Evolutionary conservation across 2,797 vertebrate genomes (phyloP).

Genomic region (Toxotes lorentzi): DNA sequence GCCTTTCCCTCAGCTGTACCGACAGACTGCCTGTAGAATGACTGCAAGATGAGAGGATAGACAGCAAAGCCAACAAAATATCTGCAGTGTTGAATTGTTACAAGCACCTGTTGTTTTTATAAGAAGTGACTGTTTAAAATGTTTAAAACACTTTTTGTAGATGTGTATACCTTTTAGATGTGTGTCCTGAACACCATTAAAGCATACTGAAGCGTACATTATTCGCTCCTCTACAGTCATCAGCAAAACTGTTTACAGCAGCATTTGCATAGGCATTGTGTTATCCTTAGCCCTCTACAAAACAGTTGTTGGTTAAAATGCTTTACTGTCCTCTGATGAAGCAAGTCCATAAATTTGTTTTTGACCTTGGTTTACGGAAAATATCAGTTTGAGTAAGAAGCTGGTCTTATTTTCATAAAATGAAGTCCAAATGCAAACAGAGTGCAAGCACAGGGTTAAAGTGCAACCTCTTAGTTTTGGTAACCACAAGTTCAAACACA

Average conservation of each 20-base stretch:
- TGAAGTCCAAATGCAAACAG: background rate
- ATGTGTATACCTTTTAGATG: background rate
- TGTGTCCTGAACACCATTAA: slow-evolving; percentile 8
- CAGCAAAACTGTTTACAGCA: background rate
- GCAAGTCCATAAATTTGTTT: background rate
- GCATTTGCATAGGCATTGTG: background rate
- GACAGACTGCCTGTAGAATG: slow-evolving; percentile 86
- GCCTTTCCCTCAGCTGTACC: slow-evolving; percentile 89
- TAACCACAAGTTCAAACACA: slow-evolving; percentile 2
- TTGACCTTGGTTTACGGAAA: background rate
- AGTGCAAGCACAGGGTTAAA: background rate
- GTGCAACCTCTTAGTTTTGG: background rate
- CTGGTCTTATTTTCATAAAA: background rate
- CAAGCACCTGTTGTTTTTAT: slow-evolving; percentile 11
- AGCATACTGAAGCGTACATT: background rate
- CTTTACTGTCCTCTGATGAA: background rate
- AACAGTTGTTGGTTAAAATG: background rate
- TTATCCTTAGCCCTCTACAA: background rate
- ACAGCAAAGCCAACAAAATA: slow-evolving; percentile 26
- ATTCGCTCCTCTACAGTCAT: background rate
- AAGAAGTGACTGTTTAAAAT: slow-evolving; percentile 4
- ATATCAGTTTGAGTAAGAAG: background rate
- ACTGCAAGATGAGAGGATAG: slow-evolving; percentile 30
- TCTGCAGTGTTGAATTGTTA: slow-evolving; percentile 15
- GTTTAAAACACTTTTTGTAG: background rate